Base-by-base conservation (phyloP, 2,797 vertebrate genomes). In the Sebastes trivittatus region DNA sequence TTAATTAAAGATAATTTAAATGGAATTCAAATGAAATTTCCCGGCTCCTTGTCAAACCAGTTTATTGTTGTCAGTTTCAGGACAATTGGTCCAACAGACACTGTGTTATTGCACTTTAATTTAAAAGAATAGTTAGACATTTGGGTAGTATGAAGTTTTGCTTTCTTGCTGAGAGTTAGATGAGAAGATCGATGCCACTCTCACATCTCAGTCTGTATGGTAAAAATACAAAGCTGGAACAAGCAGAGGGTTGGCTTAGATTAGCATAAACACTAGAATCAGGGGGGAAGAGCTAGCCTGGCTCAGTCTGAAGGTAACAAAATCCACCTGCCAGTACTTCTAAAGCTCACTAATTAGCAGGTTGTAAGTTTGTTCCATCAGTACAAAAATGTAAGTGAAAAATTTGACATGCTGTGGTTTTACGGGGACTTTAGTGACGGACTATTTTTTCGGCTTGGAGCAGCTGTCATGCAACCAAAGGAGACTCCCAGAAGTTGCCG, bases 1-100 rank as follows among this genome's bases (percentile, higher is more conserved):
- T 81, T 80, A 58, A 88, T 81, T 78, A 80, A 70, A 73, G 63
- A 18, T 52, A 66, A 89, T 85, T 82, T 84, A 60, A 87, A 81
- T 70, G 30, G 29, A 68, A 84, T 78, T 78, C 30, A 72, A 72
- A 89, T 72, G 10, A 67, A 14, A 75, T 79, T 73, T 84, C 18
- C 10, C 52, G 34, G 27, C 62, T 71, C 68, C 46, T 78, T 82
- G 63, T 75, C 29, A 65, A 58, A 74, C 5, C 54, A 36, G 72
- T 78, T 77, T 13, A 74, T 74, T 77, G 59, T n/a, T 30, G 27
- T 67, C 3, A 22, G 46, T 82, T 70, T 58, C 5, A 27, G 25
- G 11, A 25, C 25, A 22, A 23, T 11, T 46, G 52, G 2, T 68
- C 30, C 8, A 52, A 2, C 30, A 34, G 30, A 29, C 42, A 54